Conservation (phyloP, 1,140 invertebrate species). For the Lineus longissimus region DNA sequence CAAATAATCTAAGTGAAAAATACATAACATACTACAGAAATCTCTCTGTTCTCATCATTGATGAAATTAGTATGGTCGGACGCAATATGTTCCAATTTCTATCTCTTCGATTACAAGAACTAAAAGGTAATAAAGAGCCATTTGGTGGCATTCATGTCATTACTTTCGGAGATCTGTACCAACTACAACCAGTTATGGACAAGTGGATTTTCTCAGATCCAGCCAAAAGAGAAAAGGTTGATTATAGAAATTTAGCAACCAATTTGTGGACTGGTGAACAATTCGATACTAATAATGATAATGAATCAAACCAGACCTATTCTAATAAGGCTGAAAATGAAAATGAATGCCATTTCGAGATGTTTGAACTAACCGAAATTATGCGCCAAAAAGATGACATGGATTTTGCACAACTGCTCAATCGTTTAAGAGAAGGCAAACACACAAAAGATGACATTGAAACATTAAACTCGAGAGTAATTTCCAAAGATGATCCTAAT, state of each 20-base stretch:
- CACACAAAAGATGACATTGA: background rate
- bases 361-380: slow-evolving; percentile 10
- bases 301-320: too few species aligned
- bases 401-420: slow-evolving; percentile 16
- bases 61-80: slow-evolving; percentile 22
- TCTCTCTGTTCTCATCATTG: slow-evolving; percentile 19
- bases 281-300: too few species aligned
- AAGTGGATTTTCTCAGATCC: background rate
- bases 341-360: too few species aligned
- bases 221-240: background rate
- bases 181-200: slow-evolving; percentile 7
- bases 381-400: slow-evolving; percentile 18
- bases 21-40: slow-evolving; percentile 4
- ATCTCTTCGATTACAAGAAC: slow-evolving; percentile 7
- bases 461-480: background rate
- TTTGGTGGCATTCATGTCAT: background rate
- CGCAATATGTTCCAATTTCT: slow-evolving; percentile 18
- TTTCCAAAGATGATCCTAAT: background rate
- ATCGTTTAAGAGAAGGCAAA: slow-evolving; percentile 11
- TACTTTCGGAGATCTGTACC: slow-evolving; percentile 7
- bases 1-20: slow-evolving; percentile 11
- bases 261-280: slow-evolving; percentile 11
- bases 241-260: background rate
- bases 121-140: slow-evolving; percentile 1
- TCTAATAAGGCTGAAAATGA: too few species aligned